A percentile compares a stretch with the other conserved stretches of the same genome.
Evolutionary conservation across 37 sponge, comb jelly and placozoan species (phyloP).

Genomic region (Eunapius fragilis): DNA sequence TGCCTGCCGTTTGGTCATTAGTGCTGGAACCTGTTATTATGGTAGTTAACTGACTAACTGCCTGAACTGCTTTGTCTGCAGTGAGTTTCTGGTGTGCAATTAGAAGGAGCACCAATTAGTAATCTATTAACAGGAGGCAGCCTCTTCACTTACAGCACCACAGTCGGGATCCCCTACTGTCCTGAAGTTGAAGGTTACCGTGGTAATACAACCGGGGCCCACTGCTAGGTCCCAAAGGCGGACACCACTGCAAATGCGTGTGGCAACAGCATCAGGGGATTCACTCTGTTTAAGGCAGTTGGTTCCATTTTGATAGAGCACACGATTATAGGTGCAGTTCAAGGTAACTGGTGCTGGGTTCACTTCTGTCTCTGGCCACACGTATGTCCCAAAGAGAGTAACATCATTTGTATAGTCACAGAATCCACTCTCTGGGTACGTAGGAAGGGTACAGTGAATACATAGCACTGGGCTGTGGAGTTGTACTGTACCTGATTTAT

Average conservation of each 20-base stretch:
- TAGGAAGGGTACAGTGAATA: background rate
- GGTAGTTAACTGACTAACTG: background rate
- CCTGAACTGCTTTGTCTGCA: background rate
- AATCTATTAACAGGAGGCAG: background rate
- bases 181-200: constrained; percentile 4
- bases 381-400: constrained; percentile 13
- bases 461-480: background rate
- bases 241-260: background rate
- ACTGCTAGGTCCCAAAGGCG: constrained; percentile 9
- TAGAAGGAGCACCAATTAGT: background rate
- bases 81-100: background rate
- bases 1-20: constrained; percentile 39
- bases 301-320: background rate
- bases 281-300: background rate
- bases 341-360: background rate
- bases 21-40: background rate
- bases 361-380: constrained; percentile 31
- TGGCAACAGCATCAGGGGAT: background rate
- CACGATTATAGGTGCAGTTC: background rate
- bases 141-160: background rate
- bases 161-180: background rate
- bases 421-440: constrained; percentile 17
- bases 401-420: constrained; percentile 26
- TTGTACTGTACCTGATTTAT: background rate
- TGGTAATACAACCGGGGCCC: constrained; percentile 23